Conservation (phyloP, 2,113 vertebrate genomes). For the Lepus americanus region DNA sequence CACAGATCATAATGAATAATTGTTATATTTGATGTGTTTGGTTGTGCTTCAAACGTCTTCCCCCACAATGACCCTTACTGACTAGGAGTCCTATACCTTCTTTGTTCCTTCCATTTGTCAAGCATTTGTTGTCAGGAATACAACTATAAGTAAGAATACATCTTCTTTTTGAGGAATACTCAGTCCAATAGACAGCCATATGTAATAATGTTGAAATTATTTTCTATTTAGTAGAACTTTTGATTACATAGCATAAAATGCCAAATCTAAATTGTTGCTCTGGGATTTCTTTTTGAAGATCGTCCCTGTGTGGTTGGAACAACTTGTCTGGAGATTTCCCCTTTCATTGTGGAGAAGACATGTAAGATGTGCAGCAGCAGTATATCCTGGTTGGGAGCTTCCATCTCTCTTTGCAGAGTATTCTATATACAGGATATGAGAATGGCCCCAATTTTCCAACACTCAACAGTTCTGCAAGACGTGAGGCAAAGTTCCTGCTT, state of each 20-base stretch:
- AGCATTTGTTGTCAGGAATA: background rate
- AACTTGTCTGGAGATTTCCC: background rate
- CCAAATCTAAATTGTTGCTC: background rate
- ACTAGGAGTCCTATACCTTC: background rate
- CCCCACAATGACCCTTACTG: background rate
- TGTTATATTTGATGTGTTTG: conserved; percentile 42
- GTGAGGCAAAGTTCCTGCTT: background rate
- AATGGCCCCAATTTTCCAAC: background rate
- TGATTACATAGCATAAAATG: background rate
- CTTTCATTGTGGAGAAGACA: background rate
- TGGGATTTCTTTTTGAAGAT: background rate
- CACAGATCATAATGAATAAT: conserved; percentile 63
- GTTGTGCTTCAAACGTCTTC: conserved; percentile 41
- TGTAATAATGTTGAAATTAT: background rate
- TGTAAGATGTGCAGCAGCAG: background rate
- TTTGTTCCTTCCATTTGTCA: conserved; percentile 18
- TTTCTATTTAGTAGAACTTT: background rate
- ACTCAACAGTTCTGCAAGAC: background rate
- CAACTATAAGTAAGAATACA: conserved; percentile 7
- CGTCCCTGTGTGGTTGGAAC: background rate
- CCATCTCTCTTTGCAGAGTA: background rate
- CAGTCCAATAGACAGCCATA: background rate
- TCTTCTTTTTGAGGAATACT: background rate
- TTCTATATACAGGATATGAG: background rate
- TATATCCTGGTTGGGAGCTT: background rate